Evolutionary conservation across 2,113 vertebrate species (phyloP).

Genomic region (Takifugu bimaculatus): DNA sequence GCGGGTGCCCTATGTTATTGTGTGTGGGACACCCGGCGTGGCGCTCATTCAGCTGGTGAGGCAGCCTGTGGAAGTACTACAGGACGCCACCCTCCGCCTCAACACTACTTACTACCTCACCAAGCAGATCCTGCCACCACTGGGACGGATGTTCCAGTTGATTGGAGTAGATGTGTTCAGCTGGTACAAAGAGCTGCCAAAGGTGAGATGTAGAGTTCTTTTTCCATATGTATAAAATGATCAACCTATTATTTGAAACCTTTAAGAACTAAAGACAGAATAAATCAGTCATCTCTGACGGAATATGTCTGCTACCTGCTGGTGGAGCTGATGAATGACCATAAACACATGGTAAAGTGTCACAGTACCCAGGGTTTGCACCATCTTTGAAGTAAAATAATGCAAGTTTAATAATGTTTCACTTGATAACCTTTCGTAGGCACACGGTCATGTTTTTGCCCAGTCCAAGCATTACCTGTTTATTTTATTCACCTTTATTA

Average conservation of each 20-base stretch:
- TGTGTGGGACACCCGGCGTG: constrained; percentile 86
- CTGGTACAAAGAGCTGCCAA: constrained; percentile 95
- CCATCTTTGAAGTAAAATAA: too few relatives aligned
- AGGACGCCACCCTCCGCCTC: constrained; percentile 84
- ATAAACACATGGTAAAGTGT: not conserved
- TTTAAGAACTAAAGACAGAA: too few relatives aligned
- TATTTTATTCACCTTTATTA: too few relatives aligned
- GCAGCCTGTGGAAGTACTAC: constrained; percentile 85
- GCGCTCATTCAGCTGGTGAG: constrained; percentile 96
- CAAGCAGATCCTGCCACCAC: constrained; percentile 94
- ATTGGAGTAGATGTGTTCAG: constrained; percentile 93
- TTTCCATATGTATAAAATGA: constrained; percentile 2
- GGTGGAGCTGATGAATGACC: constrained; percentile 14
- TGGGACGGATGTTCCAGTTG: constrained; percentile 88
- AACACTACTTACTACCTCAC: constrained; percentile 93
- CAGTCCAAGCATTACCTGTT: too few relatives aligned
- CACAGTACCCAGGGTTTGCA: too few relatives aligned
- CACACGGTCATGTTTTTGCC: too few relatives aligned
- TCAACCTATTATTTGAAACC: too few relatives aligned
- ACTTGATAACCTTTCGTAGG: too few relatives aligned
- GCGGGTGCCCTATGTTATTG: constrained; percentile 92
- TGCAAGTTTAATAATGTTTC: too few relatives aligned
- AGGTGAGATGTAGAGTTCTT: constrained; percentile 70
- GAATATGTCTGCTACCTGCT: constrained; percentile 46
- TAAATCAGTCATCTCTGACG: constrained; percentile 5